phyloP scores from a whole-genome alignment of 2,888 invertebrate species.

The Eudemis profundana region DNA sequence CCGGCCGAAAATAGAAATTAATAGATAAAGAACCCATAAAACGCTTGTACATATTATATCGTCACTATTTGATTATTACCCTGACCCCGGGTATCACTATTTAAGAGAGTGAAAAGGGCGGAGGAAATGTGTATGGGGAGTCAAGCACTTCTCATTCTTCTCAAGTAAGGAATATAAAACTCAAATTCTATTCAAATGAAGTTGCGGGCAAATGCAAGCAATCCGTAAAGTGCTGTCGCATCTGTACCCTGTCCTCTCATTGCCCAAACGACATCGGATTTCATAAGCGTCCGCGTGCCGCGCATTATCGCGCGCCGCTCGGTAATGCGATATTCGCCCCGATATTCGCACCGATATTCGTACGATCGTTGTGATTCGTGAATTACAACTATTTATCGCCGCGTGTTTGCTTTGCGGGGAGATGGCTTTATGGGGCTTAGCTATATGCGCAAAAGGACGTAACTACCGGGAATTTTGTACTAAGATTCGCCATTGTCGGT shows the following conservation, averaged over 20 bases:
- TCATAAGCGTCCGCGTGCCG: constrained; percentile 79
- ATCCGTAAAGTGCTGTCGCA: constrained; percentile 28
- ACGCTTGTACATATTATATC: too few relatives aligned
- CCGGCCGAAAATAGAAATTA: too few relatives aligned
- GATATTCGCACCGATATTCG: constrained; percentile 2
- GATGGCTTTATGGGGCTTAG: constrained; percentile 53
- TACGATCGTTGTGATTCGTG: constrained; percentile 53
- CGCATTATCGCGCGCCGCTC: constrained; percentile 78
- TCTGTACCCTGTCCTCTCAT: constrained; percentile 51
- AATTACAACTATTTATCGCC: constrained; percentile 82
- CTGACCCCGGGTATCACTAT: too few relatives aligned
- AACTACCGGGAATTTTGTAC: not conserved
- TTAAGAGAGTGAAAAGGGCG: too few relatives aligned
- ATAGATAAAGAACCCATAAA: too few relatives aligned
- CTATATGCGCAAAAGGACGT: not conserved
- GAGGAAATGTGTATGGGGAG: too few relatives aligned
- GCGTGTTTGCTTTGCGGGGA: constrained; percentile 56
- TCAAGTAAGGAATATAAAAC: too few relatives aligned
- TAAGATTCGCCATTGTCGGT: constrained; percentile 39
- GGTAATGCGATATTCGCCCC: constrained; percentile 60
- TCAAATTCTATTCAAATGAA: too few relatives aligned
- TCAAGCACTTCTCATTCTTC: too few relatives aligned
- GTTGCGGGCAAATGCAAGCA: not conserved
- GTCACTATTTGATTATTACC: too few relatives aligned
- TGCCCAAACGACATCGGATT: constrained; percentile 67